Conservation (phyloP, 2,797 vertebrate species). For the Taenioides sp. region DNA sequence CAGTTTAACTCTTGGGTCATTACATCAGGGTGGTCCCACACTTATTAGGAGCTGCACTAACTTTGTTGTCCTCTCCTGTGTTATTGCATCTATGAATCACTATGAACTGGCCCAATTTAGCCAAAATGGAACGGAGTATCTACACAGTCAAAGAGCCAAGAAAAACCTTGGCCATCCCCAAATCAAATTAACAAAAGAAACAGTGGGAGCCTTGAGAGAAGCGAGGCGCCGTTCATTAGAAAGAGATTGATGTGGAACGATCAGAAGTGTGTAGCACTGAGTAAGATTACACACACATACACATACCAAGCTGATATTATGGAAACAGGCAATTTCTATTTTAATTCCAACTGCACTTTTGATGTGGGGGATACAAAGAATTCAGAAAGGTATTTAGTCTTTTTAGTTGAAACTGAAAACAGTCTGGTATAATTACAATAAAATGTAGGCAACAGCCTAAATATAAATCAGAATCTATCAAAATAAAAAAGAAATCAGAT, state of each 20-base stretch:
- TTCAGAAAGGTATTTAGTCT: neutral
- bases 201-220: conserved; percentile 63
- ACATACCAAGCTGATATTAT: conserved; percentile 59
- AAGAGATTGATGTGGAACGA: conserved; percentile 72
- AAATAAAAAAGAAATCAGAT: neutral
- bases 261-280: conserved; percentile 66
- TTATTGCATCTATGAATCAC: conserved; percentile 51
- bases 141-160: conserved; percentile 45
- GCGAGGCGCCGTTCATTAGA: conserved; percentile 69
- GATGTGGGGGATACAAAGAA: neutral
- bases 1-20: conserved; percentile 35
- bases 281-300: conserved; percentile 50
- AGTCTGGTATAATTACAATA: no score
- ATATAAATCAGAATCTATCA: neutral
- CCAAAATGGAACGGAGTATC: conserved; percentile 54
- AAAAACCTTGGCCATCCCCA: conserved; percentile 60
- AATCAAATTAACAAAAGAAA: conserved; percentile 70
- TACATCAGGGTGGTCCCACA: conserved; percentile 50
- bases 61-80: conserved; percentile 17
- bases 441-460: no score
- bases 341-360: conserved; percentile 18
- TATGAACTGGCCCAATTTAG: conserved; percentile 41
- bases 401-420: neutral
- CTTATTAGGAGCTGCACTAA: conserved; percentile 18
- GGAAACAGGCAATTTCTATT: conserved; percentile 63